Evolutionary conservation across 2,888 invertebrate species (phyloP), one percentile per base, ranked within the genome.

Genomic region (Muscina levida): DNA sequence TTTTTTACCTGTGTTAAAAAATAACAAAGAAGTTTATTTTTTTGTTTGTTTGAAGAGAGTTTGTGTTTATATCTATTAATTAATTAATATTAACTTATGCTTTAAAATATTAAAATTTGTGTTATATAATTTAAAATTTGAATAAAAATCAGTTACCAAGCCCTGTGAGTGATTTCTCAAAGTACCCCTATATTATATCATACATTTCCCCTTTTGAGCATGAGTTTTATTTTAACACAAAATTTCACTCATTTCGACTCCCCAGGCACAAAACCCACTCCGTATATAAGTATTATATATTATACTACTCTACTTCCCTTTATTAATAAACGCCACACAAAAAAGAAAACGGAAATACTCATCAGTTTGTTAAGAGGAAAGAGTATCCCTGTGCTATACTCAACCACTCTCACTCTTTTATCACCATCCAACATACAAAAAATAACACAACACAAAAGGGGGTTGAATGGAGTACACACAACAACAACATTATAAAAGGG

Each of bases 281-380:
- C 26, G 22, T n/a, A n/a, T n/a, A n/a, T n/a, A n/a, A n/a, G n/a
- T n/a, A n/a, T n/a, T n/a, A n/a, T n/a, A n/a, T n/a, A n/a, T n/a
- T n/a, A n/a, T n/a, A 37, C 13, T 71, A 74, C 48, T 59, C 74
- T 59, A 71, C 72, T 67, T 78, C 68, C 74, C 66, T 37, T 75
- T 57, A 44, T 3, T 5, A 31, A 31, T 31, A 31, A 31, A 31
- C 31, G 31, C 31, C 31, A 31, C n/a, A n/a, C n/a, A n/a, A n/a
- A 66, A 44, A 77, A 59, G 26, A 44, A 74, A 62, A 67, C 70
- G 68, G 57, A 71, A 74, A 76, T 76, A 72, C 75, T 72, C 68
- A 72, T 31, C 57, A 56, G 5, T 37, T 26, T 10, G 6, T 11
- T 39, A 13, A 6, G n/a, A 26, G 8, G 62, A 62, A 62, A 62